A percentile compares a stretch with the other conserved stretches of the same genome.
Conservation (phyloP, 92 coral and sea anemone genomes). For the Montipora capitata region DNA sequence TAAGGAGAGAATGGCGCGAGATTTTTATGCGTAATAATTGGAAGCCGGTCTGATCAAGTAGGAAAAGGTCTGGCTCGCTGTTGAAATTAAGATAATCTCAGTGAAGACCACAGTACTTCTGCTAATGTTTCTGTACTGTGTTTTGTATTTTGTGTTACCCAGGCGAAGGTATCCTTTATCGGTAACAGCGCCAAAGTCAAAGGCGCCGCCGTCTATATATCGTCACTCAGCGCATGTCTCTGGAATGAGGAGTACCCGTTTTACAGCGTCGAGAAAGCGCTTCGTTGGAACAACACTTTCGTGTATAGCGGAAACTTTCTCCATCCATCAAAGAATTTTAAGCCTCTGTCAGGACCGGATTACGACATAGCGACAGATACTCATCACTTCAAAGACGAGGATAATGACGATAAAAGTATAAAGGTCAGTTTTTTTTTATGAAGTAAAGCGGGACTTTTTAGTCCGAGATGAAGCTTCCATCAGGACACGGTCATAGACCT, state of each 20-base stretch:
- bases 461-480: too few relatives aligned
- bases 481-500: too few relatives aligned
- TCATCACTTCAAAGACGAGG: slow-evolving; percentile 46
- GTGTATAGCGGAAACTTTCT: slow-evolving; percentile 81
- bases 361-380: slow-evolving; percentile 95
- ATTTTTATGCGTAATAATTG: too few relatives aligned
- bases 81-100: too few relatives aligned
- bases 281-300: slow-evolving; percentile 89
- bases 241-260: slow-evolving; percentile 87
- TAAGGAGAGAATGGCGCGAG: too few relatives aligned
- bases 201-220: slow-evolving; percentile 91
- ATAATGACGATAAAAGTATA: background rate
- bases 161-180: slow-evolving; percentile 86
- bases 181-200: slow-evolving; percentile 89
- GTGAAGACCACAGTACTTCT: too few relatives aligned
- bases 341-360: slow-evolving; percentile 61
- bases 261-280: slow-evolving; percentile 73
- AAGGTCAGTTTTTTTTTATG: background rate
- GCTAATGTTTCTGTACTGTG: too few relatives aligned
- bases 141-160: background rate
- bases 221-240: slow-evolving; percentile 84
- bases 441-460: background rate
- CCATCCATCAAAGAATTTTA: slow-evolving; percentile 24
- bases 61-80: too few relatives aligned
- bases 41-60: too few relatives aligned